Evolutionary conservation across 2,888 invertebrate genomes (phyloP), one percentile per base, ranked within the genome.

Genomic region (Acanthosepion lycidas): DNA sequence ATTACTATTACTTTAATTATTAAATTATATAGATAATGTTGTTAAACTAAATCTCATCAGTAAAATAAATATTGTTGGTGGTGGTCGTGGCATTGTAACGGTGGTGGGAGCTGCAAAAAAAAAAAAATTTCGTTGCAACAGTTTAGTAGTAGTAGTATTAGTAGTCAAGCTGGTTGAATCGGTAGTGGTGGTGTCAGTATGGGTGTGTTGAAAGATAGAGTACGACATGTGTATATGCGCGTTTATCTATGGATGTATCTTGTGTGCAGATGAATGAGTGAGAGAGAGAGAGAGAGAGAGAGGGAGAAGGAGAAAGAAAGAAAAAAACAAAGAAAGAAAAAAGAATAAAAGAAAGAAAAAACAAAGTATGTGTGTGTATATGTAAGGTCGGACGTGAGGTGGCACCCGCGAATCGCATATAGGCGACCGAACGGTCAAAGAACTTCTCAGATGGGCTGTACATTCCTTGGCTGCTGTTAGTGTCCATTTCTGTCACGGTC

Each of bases 381-480:
- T n/a, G n/a, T 33, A 33, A n/a, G 78, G 78, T 78, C 15, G 78
- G 78, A 23, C n/a, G 78, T 33, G 78, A 78, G 78, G 78, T 78
- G 78, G 78, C 78, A 78, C 78, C n/a, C 78, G 78, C 78, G n/a
- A 78, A 78, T 78, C 78, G 33, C 78, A 23, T 78, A 78, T n/a
- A 78, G n/a, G n/a, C 78, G 78, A 78, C 78, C n/a, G 78, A 78
- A 33, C 78, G 78, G 78, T 78, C 78, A 33, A 33, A 78, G 78
- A 78, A 78, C 9, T 78, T 78, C 78, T 78, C 78, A 78, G 12
- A 78, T 78, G 78, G 78, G n/a, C 78, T 78, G 12, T 78, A 78
- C n/a, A n/a, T 23, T 78, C 78, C n/a, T n/a, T 33, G 78, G 15
- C 78, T 15, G 9, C n/a, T 23, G 78, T 78, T 78, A n/a, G 78